These are phyloP conservation scores for Prunella himalayana DNA, from an alignment of 2,113 vertebrate genomes.

Conservation along the genomic window DNA sequence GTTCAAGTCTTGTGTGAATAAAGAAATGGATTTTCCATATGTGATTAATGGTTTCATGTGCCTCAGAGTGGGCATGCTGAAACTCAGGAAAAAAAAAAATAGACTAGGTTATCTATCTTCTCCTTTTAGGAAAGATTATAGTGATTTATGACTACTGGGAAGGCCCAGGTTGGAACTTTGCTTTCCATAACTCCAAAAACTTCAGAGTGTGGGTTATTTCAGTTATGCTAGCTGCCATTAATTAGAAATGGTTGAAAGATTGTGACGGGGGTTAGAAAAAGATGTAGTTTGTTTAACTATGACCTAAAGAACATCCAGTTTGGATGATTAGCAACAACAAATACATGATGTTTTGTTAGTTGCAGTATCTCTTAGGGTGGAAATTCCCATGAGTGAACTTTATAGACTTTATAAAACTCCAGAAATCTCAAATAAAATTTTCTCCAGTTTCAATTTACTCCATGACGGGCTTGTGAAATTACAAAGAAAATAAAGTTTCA, in stretches of 20 bases:
- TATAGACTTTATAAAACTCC: background rate
- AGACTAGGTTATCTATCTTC: background rate
- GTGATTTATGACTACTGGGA: background rate
- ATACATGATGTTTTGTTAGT: background rate
- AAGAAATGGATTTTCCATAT: background rate
- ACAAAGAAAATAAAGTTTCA: background rate
- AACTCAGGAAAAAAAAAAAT: background rate
- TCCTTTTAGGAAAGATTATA: background rate
- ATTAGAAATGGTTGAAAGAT: background rate
- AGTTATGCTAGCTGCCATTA: background rate
- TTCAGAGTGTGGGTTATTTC: background rate
- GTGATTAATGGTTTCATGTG: background rate
- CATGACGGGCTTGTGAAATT: background rate
- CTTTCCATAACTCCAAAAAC: background rate
- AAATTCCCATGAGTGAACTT: background rate
- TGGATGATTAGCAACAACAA: background rate
- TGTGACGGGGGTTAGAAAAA: rapidly evolving
- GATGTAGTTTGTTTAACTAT: background rate
- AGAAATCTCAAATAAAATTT: background rate
- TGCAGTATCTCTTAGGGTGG: background rate
- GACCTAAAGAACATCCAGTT: background rate
- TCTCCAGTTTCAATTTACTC: background rate
- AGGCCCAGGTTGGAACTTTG: background rate
- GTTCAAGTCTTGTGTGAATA: background rate
- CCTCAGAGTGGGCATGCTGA: background rate